Conservation (phyloP, 2,797 vertebrate genomes). For the Xiphorhynchus erythropygius region DNA sequence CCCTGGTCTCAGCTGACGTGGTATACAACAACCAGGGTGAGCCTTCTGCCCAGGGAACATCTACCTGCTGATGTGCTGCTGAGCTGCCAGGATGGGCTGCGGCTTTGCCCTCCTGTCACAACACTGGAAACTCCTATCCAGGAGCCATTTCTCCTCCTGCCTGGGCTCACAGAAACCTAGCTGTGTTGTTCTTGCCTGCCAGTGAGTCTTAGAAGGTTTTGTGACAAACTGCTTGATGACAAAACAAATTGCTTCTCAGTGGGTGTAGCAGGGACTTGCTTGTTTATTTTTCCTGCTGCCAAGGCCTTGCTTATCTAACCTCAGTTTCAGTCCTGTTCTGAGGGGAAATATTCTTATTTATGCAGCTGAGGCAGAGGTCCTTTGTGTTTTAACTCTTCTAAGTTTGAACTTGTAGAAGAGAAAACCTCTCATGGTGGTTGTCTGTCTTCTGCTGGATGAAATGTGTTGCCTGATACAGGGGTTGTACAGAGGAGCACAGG, state of each 20-base stretch:
- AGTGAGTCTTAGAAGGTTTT: neutral
- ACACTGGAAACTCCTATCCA: neutral
- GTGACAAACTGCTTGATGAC: neutral
- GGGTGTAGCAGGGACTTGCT: neutral
- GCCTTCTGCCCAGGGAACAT: neutral
- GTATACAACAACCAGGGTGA: neutral
- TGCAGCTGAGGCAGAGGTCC: slow-evolving; percentile 46
- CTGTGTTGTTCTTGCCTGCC: neutral
- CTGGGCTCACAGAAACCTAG: neutral
- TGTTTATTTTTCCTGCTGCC: slow-evolving; percentile 61
- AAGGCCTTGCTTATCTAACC: slow-evolving; percentile 68
- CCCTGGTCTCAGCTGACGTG: accelerated
- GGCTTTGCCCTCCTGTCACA: neutral
- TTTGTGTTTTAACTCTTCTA: slow-evolving; percentile 36
- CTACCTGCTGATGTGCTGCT: neutral
- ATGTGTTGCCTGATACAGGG: neutral
- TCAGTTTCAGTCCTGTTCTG: slow-evolving; percentile 8
- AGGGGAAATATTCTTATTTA: slow-evolving; percentile 55
- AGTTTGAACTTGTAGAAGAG: neutral
- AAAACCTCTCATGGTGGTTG: neutral
- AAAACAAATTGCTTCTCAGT: slow-evolving; percentile 1
- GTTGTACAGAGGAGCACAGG: accelerated
- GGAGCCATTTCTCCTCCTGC: neutral
- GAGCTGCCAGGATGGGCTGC: neutral
- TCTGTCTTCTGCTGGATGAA: neutral